Evolutionary conservation across 1,140 invertebrate species (phyloP).

Genomic region (Cyphomyrmex costatus): DNA sequence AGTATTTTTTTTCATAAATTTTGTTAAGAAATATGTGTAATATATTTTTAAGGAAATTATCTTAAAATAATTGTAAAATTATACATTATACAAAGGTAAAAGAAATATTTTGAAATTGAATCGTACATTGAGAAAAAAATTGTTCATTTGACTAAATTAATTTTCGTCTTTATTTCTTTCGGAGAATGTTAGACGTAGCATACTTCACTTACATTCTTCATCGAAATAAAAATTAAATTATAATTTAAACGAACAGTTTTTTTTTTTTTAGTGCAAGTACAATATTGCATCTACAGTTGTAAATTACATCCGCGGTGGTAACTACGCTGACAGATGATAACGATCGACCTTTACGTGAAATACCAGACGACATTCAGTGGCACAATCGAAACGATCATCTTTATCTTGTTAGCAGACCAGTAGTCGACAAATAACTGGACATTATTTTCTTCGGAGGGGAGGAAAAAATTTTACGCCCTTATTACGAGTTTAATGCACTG

Average conservation of each 20-base stretch:
- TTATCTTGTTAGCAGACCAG: conserved; percentile 43
- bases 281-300: not conserved
- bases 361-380: not conserved
- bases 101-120: not conserved
- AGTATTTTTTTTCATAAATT: too few relatives aligned
- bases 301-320: not conserved
- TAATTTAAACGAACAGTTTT: too few relatives aligned
- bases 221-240: too few relatives aligned
- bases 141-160: too few relatives aligned
- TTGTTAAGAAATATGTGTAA: too few relatives aligned
- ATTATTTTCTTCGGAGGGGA: not conserved
- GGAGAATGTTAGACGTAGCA: too few relatives aligned
- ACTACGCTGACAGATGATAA: conserved; percentile 16
- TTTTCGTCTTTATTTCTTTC: too few relatives aligned
- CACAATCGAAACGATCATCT: conserved; percentile 32
- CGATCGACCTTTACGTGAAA: not conserved
- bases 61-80: not conserved
- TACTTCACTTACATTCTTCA: too few relatives aligned
- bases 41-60: not conserved
- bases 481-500: conserved; percentile 47
- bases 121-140: too few relatives aligned
- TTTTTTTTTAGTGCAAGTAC: too few relatives aligned
- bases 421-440: not conserved
- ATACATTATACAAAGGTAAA: not conserved
- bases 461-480: conserved; percentile 1